A percentile compares a stretch with the other conserved stretches of the same genome.
Evolutionary conservation across 2,797 vertebrate species (phyloP).

Genomic region (Channa striata): DNA sequence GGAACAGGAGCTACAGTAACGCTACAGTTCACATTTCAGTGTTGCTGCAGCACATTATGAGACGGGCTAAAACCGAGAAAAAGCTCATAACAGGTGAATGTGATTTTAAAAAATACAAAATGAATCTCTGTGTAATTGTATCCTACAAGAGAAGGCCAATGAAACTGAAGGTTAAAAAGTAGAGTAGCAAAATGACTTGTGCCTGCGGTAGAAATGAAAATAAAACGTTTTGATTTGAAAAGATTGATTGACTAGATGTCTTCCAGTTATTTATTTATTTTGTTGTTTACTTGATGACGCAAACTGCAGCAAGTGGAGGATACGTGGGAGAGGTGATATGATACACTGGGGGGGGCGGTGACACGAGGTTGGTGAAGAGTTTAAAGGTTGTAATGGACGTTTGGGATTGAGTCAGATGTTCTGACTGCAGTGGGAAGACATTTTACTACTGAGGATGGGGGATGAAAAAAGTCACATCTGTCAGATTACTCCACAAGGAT

Average conservation of each 20-base stretch:
- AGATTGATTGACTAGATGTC: constrained; percentile 41
- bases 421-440: constrained; percentile 26
- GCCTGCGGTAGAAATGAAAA: constrained; percentile 9
- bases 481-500: constrained; percentile 16
- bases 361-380: constrained; percentile 53
- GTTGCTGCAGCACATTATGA: not conserved
- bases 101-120: not conserved
- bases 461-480: constrained; percentile 10
- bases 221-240: no score
- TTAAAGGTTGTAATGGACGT: constrained; percentile 50
- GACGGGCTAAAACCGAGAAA: not conserved
- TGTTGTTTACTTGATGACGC: constrained; percentile 56
- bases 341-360: constrained; percentile 58
- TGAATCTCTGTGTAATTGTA: constrained; percentile 4
- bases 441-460: constrained; percentile 5
- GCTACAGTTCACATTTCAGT: not conserved
- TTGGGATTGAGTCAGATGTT: constrained; percentile 47
- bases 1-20: not conserved
- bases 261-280: constrained; percentile 36
- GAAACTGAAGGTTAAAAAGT: not conserved
- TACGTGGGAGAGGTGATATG: constrained; percentile 71
- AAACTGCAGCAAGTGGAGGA: constrained; percentile 45
- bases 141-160: not conserved
- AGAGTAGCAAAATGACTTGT: constrained; percentile 8
- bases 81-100: not conserved